Percentiles rank a stretch among this genome's conserved stretches.
phyloP scores from a whole-genome alignment of 2,797 vertebrate genomes.

The Xiphorhynchus erythropygius region DNA sequence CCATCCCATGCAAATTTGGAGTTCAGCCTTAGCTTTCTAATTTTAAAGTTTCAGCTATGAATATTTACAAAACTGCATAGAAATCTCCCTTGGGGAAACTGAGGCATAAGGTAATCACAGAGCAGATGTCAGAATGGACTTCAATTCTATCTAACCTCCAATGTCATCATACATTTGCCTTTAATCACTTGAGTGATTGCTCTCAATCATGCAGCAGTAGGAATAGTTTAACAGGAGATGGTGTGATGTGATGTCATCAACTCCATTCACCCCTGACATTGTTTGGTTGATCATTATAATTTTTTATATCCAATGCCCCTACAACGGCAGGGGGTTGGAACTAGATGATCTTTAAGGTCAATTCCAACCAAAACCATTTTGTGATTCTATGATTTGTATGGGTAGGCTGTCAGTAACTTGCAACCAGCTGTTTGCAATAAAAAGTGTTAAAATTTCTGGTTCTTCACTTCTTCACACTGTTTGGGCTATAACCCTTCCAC shows the following conservation, averaged over 20 bases:
- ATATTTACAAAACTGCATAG: neutral
- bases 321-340: neutral
- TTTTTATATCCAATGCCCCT: neutral
- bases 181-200: neutral
- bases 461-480: neutral
- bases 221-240: neutral
- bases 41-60: neutral
- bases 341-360: neutral
- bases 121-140: slow-evolving; percentile 2
- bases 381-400: accelerated
- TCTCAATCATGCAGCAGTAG: neutral
- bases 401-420: neutral
- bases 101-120: neutral
- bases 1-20: neutral
- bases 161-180: neutral
- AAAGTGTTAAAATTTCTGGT: neutral
- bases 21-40: neutral
- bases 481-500: neutral
- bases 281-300: neutral
- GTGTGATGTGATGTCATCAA: neutral
- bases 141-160: neutral
- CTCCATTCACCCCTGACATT: accelerated
- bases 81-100: neutral
- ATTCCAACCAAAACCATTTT: neutral
- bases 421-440: neutral